Evolutionary conservation across 2,888 invertebrate species (phyloP).

Genomic region (Papilio demoleus): DNA sequence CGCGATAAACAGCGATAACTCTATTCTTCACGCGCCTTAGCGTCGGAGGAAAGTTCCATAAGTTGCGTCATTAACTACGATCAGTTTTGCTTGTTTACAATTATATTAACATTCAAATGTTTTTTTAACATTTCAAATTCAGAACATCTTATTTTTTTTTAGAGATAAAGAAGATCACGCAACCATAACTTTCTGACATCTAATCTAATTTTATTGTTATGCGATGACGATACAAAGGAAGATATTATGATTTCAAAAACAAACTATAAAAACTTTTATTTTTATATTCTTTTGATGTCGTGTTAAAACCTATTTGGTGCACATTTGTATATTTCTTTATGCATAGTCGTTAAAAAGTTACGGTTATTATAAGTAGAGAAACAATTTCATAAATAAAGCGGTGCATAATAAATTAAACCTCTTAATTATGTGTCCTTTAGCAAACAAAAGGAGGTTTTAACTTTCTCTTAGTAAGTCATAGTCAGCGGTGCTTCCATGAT

Average conservation of each 20-base stretch:
- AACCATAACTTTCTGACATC: too few relatives aligned
- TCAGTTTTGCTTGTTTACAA: conserved; percentile 22
- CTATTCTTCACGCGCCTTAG: conserved; percentile 63
- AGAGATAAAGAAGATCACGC: too few relatives aligned
- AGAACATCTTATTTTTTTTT: not conserved
- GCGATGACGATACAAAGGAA: too few relatives aligned
- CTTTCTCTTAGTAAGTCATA: conserved; percentile 14
- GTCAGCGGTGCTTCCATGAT: conserved; percentile 20
- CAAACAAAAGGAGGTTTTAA: conserved; percentile 25
- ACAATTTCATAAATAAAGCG: not conserved
- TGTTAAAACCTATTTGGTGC: too few relatives aligned
- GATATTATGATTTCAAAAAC: too few relatives aligned
- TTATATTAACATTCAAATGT: conserved; percentile 19
- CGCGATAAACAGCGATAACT: conserved; percentile 77
- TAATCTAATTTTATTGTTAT: too few relatives aligned
- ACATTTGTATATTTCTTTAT: not conserved
- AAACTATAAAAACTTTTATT: too few relatives aligned
- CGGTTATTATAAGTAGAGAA: not conserved
- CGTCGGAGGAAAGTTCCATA: conserved; percentile 47
- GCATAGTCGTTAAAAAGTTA: not conserved
- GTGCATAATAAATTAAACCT: conserved; percentile 16
- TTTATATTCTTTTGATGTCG: too few relatives aligned
- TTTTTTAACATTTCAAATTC: conserved; percentile 4
- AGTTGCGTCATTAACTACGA: conserved; percentile 36
- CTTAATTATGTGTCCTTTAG: conserved; percentile 26